Percentiles rank a stretch among this genome's conserved stretches.
These are phyloP conservation scores for Acipenser transmontanus DNA, from an alignment of 2,797 vertebrate genomes.

Conservation along the genomic window DNA sequence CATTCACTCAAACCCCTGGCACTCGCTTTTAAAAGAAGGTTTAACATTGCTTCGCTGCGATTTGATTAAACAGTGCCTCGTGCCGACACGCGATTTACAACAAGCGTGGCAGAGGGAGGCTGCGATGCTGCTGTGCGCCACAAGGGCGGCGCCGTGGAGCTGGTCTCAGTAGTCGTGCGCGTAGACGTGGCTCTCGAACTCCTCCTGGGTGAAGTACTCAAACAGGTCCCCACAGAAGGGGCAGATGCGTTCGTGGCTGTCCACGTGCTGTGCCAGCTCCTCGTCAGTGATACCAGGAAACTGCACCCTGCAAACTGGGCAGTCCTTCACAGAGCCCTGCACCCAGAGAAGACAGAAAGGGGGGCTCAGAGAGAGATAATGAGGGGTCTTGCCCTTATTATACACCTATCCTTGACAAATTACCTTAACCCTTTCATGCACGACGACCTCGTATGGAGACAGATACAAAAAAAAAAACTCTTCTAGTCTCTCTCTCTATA, in stretches of 20 bases:
- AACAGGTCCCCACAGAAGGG: slow-evolving; percentile 62
- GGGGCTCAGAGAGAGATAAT: background rate
- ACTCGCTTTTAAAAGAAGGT: slow-evolving; percentile 1
- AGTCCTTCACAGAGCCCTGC: slow-evolving; percentile 34
- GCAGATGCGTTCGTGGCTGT: slow-evolving; percentile 50
- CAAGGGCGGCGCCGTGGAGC: background rate
- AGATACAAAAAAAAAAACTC: too few species aligned
- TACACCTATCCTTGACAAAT: too few species aligned
- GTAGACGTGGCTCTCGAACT: slow-evolving; percentile 65
- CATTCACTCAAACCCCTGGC: background rate
- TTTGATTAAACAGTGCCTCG: background rate
- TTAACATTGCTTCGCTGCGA: background rate
- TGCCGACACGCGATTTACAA: too few species aligned
- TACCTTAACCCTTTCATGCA: too few species aligned
- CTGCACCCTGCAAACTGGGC: slow-evolving; percentile 49
- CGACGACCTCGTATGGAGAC: too few species aligned
- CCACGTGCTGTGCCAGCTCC: slow-evolving; percentile 55
- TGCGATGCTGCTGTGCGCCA: background rate
- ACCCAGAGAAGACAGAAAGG: slow-evolving; percentile 20
- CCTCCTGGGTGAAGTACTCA: slow-evolving; percentile 51
- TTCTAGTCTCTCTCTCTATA: too few species aligned
- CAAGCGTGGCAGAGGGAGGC: background rate
- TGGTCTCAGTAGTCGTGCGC: slow-evolving; percentile 44
- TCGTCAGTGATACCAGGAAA: slow-evolving; percentile 53
- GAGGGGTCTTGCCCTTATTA: too few species aligned